These are phyloP conservation scores for Chaenocephalus aceratus DNA, from an alignment of 2,113 vertebrate species.

Conservation along the genomic window DNA sequence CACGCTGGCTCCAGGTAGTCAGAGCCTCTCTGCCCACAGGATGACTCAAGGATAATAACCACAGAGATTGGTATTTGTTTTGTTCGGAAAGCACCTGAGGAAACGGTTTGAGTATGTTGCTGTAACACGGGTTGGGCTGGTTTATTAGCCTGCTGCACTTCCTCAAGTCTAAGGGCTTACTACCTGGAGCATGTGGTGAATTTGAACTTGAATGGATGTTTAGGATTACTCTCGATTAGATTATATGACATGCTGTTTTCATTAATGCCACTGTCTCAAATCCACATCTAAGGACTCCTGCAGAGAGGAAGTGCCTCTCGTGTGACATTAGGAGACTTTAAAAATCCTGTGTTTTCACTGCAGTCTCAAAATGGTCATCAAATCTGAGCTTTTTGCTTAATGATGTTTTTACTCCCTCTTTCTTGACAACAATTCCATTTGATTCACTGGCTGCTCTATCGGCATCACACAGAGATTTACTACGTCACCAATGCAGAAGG, in stretches of 20 bases:
- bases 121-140: slow-evolving; percentile 44
- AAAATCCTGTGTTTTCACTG: slow-evolving; percentile 11
- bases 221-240: slow-evolving; percentile 19
- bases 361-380: slow-evolving; percentile 25
- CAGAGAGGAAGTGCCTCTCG: slow-evolving; percentile 18
- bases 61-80: slow-evolving; percentile 40
- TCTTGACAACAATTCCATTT: slow-evolving; percentile 13
- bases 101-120: slow-evolving; percentile 8
- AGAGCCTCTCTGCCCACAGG: slow-evolving; percentile 19
- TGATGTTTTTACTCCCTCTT: slow-evolving; percentile 8
- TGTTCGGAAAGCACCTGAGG: slow-evolving; percentile 42
- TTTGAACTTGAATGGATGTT: slow-evolving; percentile 46
- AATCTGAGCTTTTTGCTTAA: slow-evolving; percentile 1
- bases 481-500: slow-evolving; percentile 11
- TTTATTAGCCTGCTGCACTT: slow-evolving; percentile 28
- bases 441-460: slow-evolving; percentile 22
- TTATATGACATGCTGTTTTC: slow-evolving; percentile 35
- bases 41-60: slow-evolving; percentile 32
- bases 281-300: slow-evolving; percentile 43
- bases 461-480: slow-evolving; percentile 6
- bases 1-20: slow-evolving; percentile 3
- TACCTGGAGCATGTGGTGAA: slow-evolving; percentile 26
- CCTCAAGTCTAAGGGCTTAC: slow-evolving; percentile 9
- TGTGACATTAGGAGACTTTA: slow-evolving; percentile 20
- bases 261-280: slow-evolving; percentile 22